Base-by-base conservation (phyloP, 2,113 vertebrate genomes). In the Genyomyrus donnyi region DNA sequence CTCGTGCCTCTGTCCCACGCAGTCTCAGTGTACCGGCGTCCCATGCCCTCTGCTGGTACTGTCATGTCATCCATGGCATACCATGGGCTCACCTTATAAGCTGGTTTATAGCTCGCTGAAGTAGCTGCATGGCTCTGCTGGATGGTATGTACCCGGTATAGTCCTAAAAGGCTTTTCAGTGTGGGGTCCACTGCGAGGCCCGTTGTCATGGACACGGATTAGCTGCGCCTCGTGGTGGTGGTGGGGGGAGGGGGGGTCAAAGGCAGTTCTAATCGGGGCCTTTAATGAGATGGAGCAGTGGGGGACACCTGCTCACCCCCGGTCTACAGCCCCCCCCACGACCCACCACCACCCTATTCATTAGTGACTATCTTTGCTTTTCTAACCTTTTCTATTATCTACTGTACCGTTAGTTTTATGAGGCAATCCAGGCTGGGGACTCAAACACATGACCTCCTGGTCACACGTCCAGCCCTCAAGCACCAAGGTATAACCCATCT, bases 231-330 rank as follows among this genome's bases (percentile, higher is more conserved):
- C n/a, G 50, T 87, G 85, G 31, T 15, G 85, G 17, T 27, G 21
- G 27, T 10, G 49, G 24, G 85, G 49, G 31, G 31, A 7, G 27
- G 49, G 48, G 48, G 48, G 50, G 31, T 56, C 31, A 50, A 49
- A 19, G 6, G 50, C 27, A 53, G 13, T 31, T n/a, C n/a, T 87
- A 87, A 87, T 56, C 10, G 8, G 50, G 11, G 50, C 48, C 45
- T 31, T 52, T 87, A 87, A 87, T 87, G 49, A 87, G 49, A 53
- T 39, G n/a, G 85, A 87, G n/a, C 85, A 53, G 85, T 56, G 85
- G 85, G 85, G 50, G 49, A 87, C 85, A 52, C 24, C 50, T 87
- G 49, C 50, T 87, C n/a, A 50, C 49, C 50, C 50, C 4, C 4
- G 5, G 15, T n/a, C 27, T 31, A 46, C n/a, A 87, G 15, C 6